A percentile compares a stretch with the other conserved stretches of the same genome.
Evolutionary conservation across 2,888 invertebrate species (phyloP).

Genomic region (Abscondita cerata): DNA sequence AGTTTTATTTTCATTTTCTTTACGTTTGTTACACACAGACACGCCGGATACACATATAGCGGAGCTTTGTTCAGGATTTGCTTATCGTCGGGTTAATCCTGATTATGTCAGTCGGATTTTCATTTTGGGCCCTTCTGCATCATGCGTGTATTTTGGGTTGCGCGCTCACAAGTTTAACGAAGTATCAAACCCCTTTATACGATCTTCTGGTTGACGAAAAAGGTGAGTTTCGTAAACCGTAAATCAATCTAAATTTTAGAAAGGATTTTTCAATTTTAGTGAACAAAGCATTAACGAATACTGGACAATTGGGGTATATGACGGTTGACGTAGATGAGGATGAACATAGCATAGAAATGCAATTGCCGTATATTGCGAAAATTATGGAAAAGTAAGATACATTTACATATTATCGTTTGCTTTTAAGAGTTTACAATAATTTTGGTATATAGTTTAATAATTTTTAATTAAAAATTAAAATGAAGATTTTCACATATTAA

Average conservation of each 20-base stretch:
- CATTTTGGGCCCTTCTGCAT: constrained; percentile 94
- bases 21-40: constrained; percentile 64
- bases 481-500: too few species aligned
- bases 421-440: too few species aligned
- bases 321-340: constrained; percentile 87
- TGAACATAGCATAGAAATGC: constrained; percentile 98
- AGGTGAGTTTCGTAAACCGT: too few species aligned
- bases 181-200: constrained; percentile 90
- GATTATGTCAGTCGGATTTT: constrained; percentile 89
- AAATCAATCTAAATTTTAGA: constrained; percentile 7
- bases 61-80: constrained; percentile 95
- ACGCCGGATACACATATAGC: constrained; percentile 98
- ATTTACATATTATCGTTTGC: too few species aligned
- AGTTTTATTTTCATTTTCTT: too few species aligned
- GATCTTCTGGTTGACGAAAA: constrained; percentile 87
- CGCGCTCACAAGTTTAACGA: constrained; percentile 82
- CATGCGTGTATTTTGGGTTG: constrained; percentile 86
- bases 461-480: too few species aligned
- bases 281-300: constrained; percentile 80
- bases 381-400: constrained; percentile 89
- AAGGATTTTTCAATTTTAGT: constrained; percentile 57
- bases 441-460: too few species aligned
- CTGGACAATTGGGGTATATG: constrained; percentile 88
- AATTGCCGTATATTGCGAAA: constrained; percentile 94
- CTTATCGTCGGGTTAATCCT: constrained; percentile 95